A percentile compares a stretch with the other conserved stretches of the same genome.
These are phyloP conservation scores for Tetragonula carbonaria DNA, from an alignment of 2,888 invertebrate genomes.

Conservation along the genomic window DNA sequence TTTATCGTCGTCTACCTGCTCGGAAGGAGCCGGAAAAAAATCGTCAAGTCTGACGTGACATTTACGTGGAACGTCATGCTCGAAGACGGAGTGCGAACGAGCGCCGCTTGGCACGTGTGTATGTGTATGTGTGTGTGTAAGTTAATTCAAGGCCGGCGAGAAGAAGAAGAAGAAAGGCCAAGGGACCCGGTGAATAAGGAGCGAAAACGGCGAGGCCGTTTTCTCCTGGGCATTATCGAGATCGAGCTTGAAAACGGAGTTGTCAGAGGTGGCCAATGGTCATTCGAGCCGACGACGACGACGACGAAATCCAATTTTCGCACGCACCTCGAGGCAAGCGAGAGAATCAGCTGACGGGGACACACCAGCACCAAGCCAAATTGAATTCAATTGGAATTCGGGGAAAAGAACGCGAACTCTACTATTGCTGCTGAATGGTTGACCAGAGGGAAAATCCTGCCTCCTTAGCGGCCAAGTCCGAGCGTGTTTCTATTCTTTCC, in stretches of 20 bases:
- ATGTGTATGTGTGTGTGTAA: neutral
- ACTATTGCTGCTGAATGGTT: neutral
- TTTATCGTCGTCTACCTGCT: neutral
- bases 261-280: constrained; percentile 11
- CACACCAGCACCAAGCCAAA: constrained; percentile 29
- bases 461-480: too few relatives aligned
- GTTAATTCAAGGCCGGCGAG: constrained; percentile 52
- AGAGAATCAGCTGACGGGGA: constrained; percentile 46
- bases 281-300: neutral
- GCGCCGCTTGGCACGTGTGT: constrained; percentile 9
- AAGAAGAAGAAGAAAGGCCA: constrained; percentile 23
- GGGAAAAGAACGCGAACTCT: constrained; percentile 7
- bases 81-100: constrained; percentile 20
- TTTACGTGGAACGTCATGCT: constrained; percentile 9
- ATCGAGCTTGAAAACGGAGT: neutral
- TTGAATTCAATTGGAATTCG: constrained; percentile 33
- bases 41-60: neutral
- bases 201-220: neutral
- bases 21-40: neutral
- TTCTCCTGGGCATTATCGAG: constrained; percentile 5
- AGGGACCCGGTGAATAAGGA: constrained; percentile 1
- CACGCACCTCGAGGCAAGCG: constrained; percentile 15
- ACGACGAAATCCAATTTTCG: constrained; percentile 50
- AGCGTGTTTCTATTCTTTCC: neutral
- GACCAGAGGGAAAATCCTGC: constrained; percentile 3